A percentile compares a stretch with the other conserved stretches of the same genome.
These are phyloP conservation scores for Ophioderma brevispina DNA, from an alignment of 35 echinoderm and acorn worm species.

Conservation along the genomic window DNA sequence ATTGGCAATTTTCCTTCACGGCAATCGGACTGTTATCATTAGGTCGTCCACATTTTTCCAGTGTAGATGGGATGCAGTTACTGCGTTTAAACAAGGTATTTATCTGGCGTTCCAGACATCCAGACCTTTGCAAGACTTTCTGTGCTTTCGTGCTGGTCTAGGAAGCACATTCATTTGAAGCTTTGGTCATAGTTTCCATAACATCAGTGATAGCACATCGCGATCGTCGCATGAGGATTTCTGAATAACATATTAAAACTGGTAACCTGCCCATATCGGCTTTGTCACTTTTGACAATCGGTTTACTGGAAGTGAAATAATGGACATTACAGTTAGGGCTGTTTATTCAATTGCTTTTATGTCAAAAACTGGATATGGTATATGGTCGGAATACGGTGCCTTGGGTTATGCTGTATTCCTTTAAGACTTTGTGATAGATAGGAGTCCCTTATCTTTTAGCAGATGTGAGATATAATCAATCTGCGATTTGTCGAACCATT, in stretches of 20 bases:
- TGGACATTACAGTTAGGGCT: too few species aligned
- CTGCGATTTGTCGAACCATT: background rate
- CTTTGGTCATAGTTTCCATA: background rate
- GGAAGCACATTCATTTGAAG: background rate
- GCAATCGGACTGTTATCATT: background rate
- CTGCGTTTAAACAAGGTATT: background rate
- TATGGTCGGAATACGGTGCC: too few species aligned
- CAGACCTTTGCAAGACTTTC: background rate
- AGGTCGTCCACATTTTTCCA: background rate
- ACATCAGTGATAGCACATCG: background rate
- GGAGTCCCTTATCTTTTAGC: too few species aligned
- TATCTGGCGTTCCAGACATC: background rate
- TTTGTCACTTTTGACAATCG: too few species aligned
- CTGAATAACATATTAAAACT: too few species aligned
- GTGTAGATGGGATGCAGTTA: background rate
- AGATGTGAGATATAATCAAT: background rate
- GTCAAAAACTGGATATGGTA: too few species aligned
- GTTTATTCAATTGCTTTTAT: too few species aligned
- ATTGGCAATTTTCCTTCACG: background rate
- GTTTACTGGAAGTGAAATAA: too few species aligned
- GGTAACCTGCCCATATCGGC: too few species aligned
- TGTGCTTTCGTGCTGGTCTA: background rate
- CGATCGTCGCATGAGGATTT: too few species aligned
- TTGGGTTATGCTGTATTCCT: too few species aligned
- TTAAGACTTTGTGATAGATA: too few species aligned